Evolutionary conservation across 2,113 vertebrate species (phyloP), one percentile per base, ranked within the genome.

Genomic region (Lagopus leucura): DNA sequence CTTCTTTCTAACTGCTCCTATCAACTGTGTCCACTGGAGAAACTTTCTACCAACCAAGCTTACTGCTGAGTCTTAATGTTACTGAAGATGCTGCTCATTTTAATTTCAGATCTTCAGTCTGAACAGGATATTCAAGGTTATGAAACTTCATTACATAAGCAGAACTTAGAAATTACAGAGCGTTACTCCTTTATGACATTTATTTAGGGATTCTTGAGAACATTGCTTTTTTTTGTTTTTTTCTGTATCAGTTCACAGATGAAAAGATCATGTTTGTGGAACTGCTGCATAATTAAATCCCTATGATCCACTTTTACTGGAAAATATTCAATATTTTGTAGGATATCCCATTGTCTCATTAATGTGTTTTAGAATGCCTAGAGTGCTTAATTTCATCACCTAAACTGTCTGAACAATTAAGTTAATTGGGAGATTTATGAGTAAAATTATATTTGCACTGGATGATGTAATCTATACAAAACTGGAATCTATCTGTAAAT

Each of bases 21-120:
- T 77, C 82, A 86, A 72, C 13, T 45, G 40, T 38, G 81, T 38
- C 32, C 52, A 66, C 30, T n/a, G 84, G 47, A 87, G 92, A 88
- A 90, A 38, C 14, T 34, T 95, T 38, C 34, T 34, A 27, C 45
- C 54, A 47, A 50, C 47, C 64, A 79, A 52, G 48, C 58, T 92
- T 91, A 77, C 7, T 89, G 54, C 10, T 89, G 42, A 92, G 22
- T 73, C 57, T 86, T 86, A 42, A 80, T 14, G 42, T 78, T 96
- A 8, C 38, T 38, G 54, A 88, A 86, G 40, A 80, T 87, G 54
- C 16, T 87, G n/a, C 55, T 92, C 47, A 45, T 83, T 93, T 93
- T 95, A 85, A 94, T 94, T 95, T 96, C 92, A 91, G 38, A 87
- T 94, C 57, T 84, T 91, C 71, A 76, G 14, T 85, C 88, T 95